phyloP scores from a whole-genome alignment of 2,888 invertebrate genomes.

The Malacosoma neustria region DNA sequence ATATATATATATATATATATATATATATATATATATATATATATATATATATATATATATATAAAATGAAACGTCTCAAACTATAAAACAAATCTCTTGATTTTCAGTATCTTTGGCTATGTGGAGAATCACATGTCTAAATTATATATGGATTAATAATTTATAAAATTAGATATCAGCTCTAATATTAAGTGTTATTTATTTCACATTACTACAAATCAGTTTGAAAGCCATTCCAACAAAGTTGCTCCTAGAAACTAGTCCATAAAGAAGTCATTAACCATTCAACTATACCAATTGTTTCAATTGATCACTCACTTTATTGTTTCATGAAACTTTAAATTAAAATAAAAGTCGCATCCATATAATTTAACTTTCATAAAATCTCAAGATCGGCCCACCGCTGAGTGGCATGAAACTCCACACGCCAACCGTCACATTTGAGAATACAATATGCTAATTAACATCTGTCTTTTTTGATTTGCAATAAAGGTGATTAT shows the following conservation, averaged over 20 bases:
- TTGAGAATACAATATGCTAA: constrained; percentile 74
- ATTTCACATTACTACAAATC: too few relatives aligned
- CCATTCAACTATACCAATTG: not conserved
- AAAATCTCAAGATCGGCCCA: constrained; percentile 49
- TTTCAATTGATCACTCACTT: not conserved
- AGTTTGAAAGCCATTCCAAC: too few relatives aligned
- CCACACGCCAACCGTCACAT: constrained; percentile 67
- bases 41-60: too few relatives aligned
- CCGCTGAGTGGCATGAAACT: constrained; percentile 61
- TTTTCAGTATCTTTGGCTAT: too few relatives aligned
- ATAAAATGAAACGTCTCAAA: too few relatives aligned
- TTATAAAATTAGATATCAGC: too few relatives aligned
- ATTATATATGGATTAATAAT: too few relatives aligned
- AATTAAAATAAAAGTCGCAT: constrained; percentile 24
- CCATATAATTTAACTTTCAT: constrained; percentile 39
- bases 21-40: too few relatives aligned
- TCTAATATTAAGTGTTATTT: too few relatives aligned
- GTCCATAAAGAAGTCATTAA: not conserved
- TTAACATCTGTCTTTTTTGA: constrained; percentile 61
- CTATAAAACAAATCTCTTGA: too few relatives aligned
- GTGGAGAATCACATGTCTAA: too few relatives aligned
- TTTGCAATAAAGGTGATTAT: constrained; percentile 21
- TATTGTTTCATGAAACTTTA: not conserved
- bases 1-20: too few relatives aligned
- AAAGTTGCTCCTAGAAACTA: not conserved